Conservation (phyloP, 2,113 vertebrate genomes). For the Zeus faber region DNA sequence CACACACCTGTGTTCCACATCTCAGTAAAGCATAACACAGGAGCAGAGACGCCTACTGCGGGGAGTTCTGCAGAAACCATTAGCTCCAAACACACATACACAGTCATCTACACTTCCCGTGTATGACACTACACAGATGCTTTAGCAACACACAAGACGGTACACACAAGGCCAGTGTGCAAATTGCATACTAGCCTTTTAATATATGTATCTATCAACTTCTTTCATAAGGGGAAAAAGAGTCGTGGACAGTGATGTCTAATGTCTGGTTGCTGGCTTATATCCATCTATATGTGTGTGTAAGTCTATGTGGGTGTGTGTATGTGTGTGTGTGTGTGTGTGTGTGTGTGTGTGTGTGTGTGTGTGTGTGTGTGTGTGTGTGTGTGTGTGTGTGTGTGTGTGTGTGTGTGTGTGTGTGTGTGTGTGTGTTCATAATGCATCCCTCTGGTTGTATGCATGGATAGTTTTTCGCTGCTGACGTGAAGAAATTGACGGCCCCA, state of each 20-base stretch:
- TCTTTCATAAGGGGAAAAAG: constrained; percentile 18
- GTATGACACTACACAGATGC: constrained; percentile 33
- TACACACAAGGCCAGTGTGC: constrained; percentile 21
- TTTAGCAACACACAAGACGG: constrained; percentile 5
- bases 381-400: neutral
- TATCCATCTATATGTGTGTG: neutral
- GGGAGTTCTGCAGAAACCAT: constrained; percentile 71
- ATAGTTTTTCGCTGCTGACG: neutral
- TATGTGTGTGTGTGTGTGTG: constrained; percentile 1
- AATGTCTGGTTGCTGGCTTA: constrained; percentile 9
- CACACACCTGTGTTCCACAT: constrained; percentile 69
- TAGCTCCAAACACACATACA: constrained; percentile 59
- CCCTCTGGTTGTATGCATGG: neutral
- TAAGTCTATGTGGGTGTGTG: neutral
- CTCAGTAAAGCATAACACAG: constrained; percentile 60
- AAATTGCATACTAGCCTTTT: neutral
- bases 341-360: neutral
- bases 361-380: neutral
- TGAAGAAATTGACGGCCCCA: constrained; percentile 6
- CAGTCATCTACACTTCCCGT: constrained; percentile 41
- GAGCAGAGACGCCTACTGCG: constrained; percentile 56
- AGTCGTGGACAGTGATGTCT: constrained; percentile 29
- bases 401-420: neutral
- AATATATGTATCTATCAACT: constrained; percentile 11
- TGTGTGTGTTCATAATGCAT: neutral